These are phyloP conservation scores for Sebastes schlegelii DNA, from an alignment of 2,113 vertebrate genomes.

Conservation along the genomic window DNA sequence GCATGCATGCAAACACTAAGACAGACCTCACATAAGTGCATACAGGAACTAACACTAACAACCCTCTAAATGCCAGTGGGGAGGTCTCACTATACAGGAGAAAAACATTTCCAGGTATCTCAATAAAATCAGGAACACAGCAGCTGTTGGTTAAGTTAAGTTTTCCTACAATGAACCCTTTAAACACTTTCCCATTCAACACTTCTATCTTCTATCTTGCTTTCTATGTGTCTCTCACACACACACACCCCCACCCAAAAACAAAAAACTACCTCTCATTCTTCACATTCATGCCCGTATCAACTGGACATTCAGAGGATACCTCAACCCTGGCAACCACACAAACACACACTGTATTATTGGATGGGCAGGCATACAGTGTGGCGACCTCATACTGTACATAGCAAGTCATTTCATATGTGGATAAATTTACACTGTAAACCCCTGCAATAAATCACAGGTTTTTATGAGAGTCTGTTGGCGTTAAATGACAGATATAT, in stretches of 20 bases:
- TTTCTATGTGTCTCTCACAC: not conserved
- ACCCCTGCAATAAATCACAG: constrained; percentile 44
- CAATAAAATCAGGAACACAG: not conserved
- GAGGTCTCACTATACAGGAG: not conserved
- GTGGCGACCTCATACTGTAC: no score
- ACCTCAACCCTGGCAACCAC: constrained; percentile 28
- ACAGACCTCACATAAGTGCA: not conserved
- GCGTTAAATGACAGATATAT: constrained; percentile 24
- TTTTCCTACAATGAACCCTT: not conserved
- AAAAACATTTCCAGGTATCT: not conserved
- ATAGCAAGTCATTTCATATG: no score
- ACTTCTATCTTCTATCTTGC: not conserved
- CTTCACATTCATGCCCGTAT: constrained; percentile 55
- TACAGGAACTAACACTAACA: not conserved
- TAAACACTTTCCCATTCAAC: not conserved
- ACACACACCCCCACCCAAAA: constrained; percentile 26
- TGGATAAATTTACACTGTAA: constrained; percentile 16
- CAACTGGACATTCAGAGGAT: constrained; percentile 58
- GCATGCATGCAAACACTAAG: not conserved
- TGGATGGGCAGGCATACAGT: constrained; percentile 16
- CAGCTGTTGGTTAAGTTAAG: constrained; percentile 10
- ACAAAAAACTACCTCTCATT: constrained; percentile 56
- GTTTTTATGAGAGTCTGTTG: not conserved
- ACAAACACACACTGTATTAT: constrained; percentile 30
- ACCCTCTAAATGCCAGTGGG: not conserved